Base-by-base conservation (phyloP, 1,140 invertebrate genomes). In the Drosophila serrata region DNA sequence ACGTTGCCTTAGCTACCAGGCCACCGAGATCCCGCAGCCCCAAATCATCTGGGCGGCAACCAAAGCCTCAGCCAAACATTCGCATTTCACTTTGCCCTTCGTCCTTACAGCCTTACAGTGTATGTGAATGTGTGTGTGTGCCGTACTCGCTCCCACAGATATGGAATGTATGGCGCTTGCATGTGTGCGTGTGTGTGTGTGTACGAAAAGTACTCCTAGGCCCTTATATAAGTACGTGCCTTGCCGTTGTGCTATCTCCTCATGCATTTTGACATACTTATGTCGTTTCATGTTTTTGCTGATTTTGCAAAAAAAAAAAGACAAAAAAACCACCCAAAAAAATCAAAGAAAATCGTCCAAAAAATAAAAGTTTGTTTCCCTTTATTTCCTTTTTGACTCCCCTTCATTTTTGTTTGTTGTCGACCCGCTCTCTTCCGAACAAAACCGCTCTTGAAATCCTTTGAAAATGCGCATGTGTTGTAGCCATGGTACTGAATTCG, bases 31-130 rank as follows among this genome's bases (percentile, higher is more conserved):
- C 33, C 69, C 43, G 51, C 24, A 24, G 17, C 67, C 31, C 59
- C 79, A 91, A 91, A 91, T 91, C 85, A 91, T 90, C 74, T 90
- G 90, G 90, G 90, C 90, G 90, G 90, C 82, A 91, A 82, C 90
- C 82, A 77, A 75, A 85, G 67, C 49, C 49, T 70, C 67, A 85
- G 56, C 61, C 72, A 81, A 62, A 62, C 67, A 80, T 84, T 88
- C 80, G 73, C 76, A 80, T 88, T 88, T 88, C 75, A 72, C 79
- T 79, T 79, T 70, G 80, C 72, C 75, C 80, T 76, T 81, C 84
- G 82, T 68, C 80, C 72, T 82, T 76, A 79, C 57, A 46, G 61
- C 31, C 49, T 22, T 33, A 33, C 33, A 33, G 31, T 9, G 3
- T 11, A 2, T 9, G 31, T 33, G 33, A 11, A 11, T 33, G 33